Evolutionary conservation across 2,888 invertebrate genomes (phyloP), one percentile per base, ranked within the genome.

Genomic region (Pyrrhosoma nymphula): DNA sequence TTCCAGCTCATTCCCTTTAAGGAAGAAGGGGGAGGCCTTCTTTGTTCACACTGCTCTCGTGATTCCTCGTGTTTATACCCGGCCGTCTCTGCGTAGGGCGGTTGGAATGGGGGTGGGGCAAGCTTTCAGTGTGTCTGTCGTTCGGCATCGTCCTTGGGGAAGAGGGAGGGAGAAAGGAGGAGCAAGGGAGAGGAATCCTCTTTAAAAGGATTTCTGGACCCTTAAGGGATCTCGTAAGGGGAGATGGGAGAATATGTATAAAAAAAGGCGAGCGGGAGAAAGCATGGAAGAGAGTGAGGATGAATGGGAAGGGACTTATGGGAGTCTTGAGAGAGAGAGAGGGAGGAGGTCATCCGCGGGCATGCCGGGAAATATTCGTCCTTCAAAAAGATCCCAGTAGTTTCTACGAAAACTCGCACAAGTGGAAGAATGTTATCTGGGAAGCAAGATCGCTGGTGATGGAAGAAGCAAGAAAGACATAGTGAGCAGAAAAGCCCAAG

Each of bases 11-110:
- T 82, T 35, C 82, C 82, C 35, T 82, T 82, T 82, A 82, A 82
- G 35, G 35, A 35, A n/a, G 82, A 0, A 35, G 82, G 14, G 18
- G 60, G 12, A 60, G 60, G 16, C 60, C 60, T 14, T 14, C 20
- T 20, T 60, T 20, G 60, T 69, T 69, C 18, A 2, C n/a, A 82
- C 82, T 82, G 82, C 26, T 35, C 30, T 82, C 82, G 26, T 82
- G 82, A 82, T 82, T 82, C 35, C 16, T 82, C 26, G 82, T 82
- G 82, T 82, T 82, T 35, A 82, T 82, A 82, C 35, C 82, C 35
- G 35, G 12, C 82, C 35, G 30, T 82, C 18, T 60, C 60, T 20
- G 47, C 47, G 47, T 60, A 1, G 26, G 82, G 47, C 47, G 8
- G 47, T 2, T 2, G 47, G 47, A 47, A 47, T 2, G 47, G 47